A percentile compares a stretch with the other conserved stretches of the same genome.
These are phyloP conservation scores for Belgica antarctica DNA, from an alignment of 2,888 invertebrate species.

Conservation along the genomic window DNA sequence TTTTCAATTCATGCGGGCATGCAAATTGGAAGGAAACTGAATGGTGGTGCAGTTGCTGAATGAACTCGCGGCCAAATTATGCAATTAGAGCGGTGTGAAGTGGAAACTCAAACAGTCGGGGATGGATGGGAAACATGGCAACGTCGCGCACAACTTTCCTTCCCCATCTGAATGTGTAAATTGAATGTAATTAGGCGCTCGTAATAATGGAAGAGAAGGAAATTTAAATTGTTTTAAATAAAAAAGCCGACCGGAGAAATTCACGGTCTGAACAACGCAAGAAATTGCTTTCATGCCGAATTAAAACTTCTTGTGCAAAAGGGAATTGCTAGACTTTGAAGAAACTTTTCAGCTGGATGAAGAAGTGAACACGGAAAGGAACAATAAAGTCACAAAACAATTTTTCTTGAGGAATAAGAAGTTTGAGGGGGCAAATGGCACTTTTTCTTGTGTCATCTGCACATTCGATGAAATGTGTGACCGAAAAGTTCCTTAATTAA, in stretches of 20 bases:
- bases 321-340: not conserved
- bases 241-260: slow-evolving; percentile 4
- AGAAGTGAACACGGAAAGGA: not conserved
- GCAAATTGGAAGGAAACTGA: slow-evolving; percentile 4
- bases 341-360: not conserved
- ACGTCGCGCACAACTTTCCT: not conserved
- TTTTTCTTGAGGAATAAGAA: not conserved
- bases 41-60: too few species aligned
- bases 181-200: slow-evolving; percentile 3
- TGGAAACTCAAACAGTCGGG: not conserved
- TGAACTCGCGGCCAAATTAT: not conserved
- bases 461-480: not conserved
- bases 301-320: too few species aligned
- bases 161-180: not conserved
- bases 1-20: not conserved
- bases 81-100: slow-evolving; percentile 6
- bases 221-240: slow-evolving; percentile 5
- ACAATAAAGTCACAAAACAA: slow-evolving; percentile 6
- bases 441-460: slow-evolving; percentile 6
- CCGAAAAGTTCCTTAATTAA: too few species aligned
- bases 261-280: not conserved
- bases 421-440: too few species aligned
- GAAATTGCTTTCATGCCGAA: not conserved
- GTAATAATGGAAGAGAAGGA: too few species aligned
- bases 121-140: not conserved